Evolutionary conservation across 2,888 invertebrate species (phyloP).

Genomic region (Luffia ferchaultella): DNA sequence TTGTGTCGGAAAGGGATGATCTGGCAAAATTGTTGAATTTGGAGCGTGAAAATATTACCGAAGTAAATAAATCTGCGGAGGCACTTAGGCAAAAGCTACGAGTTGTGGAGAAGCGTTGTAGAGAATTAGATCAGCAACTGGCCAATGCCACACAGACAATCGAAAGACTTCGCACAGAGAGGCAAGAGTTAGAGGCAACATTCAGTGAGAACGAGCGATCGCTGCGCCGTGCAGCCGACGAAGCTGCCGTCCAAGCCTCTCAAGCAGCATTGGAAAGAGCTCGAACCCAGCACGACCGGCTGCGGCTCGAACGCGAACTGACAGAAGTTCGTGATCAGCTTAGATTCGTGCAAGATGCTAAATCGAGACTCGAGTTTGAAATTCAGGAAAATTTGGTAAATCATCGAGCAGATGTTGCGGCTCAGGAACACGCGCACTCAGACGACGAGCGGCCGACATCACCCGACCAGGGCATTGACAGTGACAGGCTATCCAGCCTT

Average conservation of each 20-base stretch:
- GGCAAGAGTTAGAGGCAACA: conserved; percentile 43
- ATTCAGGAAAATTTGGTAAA: conserved; percentile 44
- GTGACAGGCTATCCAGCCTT: conserved; percentile 74
- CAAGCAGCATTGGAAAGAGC: conserved; percentile 78
- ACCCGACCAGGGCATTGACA: conserved; percentile 91
- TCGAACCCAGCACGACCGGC: conserved; percentile 74
- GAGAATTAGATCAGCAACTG: conserved; percentile 36
- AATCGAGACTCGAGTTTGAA: conserved; percentile 49
- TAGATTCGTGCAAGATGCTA: conserved; percentile 31
- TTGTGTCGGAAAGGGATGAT: conserved; percentile 31
- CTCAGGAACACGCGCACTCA: conserved; percentile 30
- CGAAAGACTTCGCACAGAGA: conserved; percentile 36
- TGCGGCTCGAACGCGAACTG: conserved; percentile 71
- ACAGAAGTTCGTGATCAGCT: conserved; percentile 62
- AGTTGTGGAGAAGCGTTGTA: conserved; percentile 30
- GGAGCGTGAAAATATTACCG: conserved; percentile 28
- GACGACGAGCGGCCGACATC: conserved; percentile 68
- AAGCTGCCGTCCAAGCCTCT: conserved; percentile 76
- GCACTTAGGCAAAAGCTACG: conserved; percentile 26
- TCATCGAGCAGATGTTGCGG: conserved; percentile 34
- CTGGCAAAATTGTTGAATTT: conserved; percentile 28
- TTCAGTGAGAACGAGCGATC: conserved; percentile 60
- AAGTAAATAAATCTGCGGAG: conserved; percentile 32
- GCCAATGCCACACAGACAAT: conserved; percentile 27
- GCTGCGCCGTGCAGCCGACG: conserved; percentile 74